Evolutionary conservation across 2,113 vertebrate genomes (phyloP), one percentile per base, ranked within the genome.

Genomic region (Heterotilapia buettikoferi): DNA sequence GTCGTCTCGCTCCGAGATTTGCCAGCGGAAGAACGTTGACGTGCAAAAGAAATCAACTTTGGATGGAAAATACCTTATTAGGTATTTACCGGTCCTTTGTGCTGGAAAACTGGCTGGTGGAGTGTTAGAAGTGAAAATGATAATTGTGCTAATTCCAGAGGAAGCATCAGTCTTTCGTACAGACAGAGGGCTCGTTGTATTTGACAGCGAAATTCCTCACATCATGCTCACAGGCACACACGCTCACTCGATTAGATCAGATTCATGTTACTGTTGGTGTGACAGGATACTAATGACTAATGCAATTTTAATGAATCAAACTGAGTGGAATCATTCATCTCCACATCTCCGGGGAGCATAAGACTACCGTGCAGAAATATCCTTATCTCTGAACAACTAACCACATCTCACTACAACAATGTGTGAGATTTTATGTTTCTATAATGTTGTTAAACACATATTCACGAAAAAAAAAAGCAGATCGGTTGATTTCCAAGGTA

Each of bases 221-320:
- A 57, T 21, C 3, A 21, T 1, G 16, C 90, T 85, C 8, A 7
- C 83, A 80, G 68, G 26, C 90, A 33, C 90, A 52, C 59, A 83
- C 47, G 59, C 80, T 71, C n/a, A 82, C 80, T 57, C 50, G 52
- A 88, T 88, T 87, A 79, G 78, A 82, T 88, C 80, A 87, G 85
- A 89, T 88, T 86, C 43, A 61, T 82, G 87, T 89, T 90, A 81
- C 79, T 86, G 54, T 68, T 86, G 19, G 66, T 59, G 68, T 92
- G 88, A 88, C 92, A 90, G 59, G 68, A 86, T 43, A 33, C 82
- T 87, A 85, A 93, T 90, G 90, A 85, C 86, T 88, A 80, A 90
- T 92, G 86, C 84, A 90, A 86, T 61, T 93, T 83, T 90, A 90
- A 91, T 94, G 68, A 91, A 68, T 88, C 68, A 87, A 86, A 88